Base-by-base conservation (phyloP, 2,888 invertebrate species). In the Unio delphinus region DNA sequence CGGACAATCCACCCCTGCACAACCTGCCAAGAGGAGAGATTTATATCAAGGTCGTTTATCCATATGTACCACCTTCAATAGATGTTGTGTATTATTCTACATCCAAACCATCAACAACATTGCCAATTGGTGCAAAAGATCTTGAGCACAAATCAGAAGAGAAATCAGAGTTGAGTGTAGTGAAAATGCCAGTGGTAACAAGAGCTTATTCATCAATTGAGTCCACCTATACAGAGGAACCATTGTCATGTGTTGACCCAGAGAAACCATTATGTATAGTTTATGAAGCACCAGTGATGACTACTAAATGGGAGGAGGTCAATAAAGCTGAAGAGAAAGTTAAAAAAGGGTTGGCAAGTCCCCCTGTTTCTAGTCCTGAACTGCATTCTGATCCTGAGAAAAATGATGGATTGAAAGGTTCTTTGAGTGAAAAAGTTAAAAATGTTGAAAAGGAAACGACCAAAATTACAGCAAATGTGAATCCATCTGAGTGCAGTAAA, bases 201-300 rank as follows among this genome's bases (percentile, higher is more conserved):
- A 70, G 54, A 28, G 61, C 70, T 18, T 80, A 73, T 61, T 57
- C 67, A 55, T 68, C 64, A 28, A 73, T 67, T 30, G 83, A 84
- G 67, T 79, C 78, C 4, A 79, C 81, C 67, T 84, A 84, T 64
- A 61, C 71, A 11, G 83, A 84, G 65, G 76, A 77, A 34, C 81
- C 83, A 3, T 57, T 84, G 58, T 72, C 74, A 6, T 54, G 61
- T n/a, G 67, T 80, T 3, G 63, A 76, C 57, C 78, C 80, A 0
- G 76, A 78, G 17, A 67, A 70, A 17, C 74, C 75, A 4, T 68
- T 75, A 0, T 69, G 73, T 0, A 74, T 67, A 17, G 61, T 73
- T 18, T 81, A 79, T 57, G 59, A 54, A 15, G 80, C 80, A 28
- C 69, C 73, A 30, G 69, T 68, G 15, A 66, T 76, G 34, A 66